These are phyloP conservation scores for Apantesis nais DNA, from an alignment of 2,888 invertebrate genomes.

Conservation along the genomic window DNA sequence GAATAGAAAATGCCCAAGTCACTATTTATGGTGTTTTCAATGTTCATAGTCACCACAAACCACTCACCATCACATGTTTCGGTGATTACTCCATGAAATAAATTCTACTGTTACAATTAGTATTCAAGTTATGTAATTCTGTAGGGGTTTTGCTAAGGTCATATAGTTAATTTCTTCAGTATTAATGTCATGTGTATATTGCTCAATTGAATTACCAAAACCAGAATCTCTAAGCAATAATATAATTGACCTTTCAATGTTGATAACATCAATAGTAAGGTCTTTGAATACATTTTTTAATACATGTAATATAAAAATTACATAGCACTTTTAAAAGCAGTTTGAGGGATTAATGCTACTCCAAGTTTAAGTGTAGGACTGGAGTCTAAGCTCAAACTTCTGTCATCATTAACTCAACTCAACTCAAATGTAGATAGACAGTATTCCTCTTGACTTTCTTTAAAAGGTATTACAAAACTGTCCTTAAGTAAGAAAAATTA, in stretches of 20 bases:
- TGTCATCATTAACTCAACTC: too few species aligned
- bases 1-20: background rate
- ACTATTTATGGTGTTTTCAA: background rate
- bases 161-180: background rate
- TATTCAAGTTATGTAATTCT: background rate
- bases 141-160: background rate
- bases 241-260: background rate
- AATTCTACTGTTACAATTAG: too few species aligned
- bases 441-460: too few species aligned
- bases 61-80: background rate
- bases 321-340: background rate
- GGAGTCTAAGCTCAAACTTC: background rate
- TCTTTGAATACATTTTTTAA: too few species aligned
- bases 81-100: background rate
- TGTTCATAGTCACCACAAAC: background rate
- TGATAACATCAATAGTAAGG: background rate
- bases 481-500: too few species aligned
- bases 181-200: background rate
- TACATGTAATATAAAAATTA: too few species aligned
- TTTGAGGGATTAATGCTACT: background rate
- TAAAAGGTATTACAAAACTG: too few species aligned
- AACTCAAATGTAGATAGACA: too few species aligned
- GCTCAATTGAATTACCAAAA: background rate
- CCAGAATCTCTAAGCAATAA: background rate
- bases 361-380: background rate